Percentiles rank a stretch among this genome's conserved stretches.
Evolutionary conservation across 1,140 invertebrate genomes (phyloP).

Genomic region (Lasaia peninsularis): DNA sequence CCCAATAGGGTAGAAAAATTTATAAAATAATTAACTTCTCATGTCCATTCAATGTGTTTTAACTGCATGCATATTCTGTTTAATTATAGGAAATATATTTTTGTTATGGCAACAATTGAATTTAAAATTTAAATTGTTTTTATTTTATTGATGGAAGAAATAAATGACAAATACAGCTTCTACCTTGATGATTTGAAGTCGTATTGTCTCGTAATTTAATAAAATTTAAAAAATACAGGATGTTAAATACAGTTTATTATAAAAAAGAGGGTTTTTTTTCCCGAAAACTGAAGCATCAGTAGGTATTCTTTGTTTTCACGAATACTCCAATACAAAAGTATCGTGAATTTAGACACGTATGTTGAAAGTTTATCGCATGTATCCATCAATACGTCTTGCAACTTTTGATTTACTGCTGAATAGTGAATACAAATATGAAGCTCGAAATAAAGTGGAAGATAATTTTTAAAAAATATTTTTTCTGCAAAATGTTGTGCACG

Average conservation of each 20-base stretch:
- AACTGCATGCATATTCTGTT: background rate
- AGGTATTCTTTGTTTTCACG: conserved; percentile 11
- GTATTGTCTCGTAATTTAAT: too few species aligned
- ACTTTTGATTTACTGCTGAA: background rate
- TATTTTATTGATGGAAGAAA: too few species aligned
- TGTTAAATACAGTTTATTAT: background rate
- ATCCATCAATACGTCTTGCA: conserved; percentile 21
- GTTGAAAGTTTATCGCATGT: conserved; percentile 20
- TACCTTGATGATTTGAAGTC: too few species aligned
- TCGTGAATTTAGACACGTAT: conserved; percentile 27
- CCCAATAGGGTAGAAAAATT: conserved; percentile 8
- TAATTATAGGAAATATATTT: background rate
- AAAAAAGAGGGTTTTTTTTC: too few species aligned
- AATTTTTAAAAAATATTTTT: too few species aligned
- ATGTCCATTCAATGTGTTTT: background rate
- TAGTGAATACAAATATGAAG: too few species aligned
- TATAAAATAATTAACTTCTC: background rate
- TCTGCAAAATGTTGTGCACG: too few species aligned
- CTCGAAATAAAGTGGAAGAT: too few species aligned
- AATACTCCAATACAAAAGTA: conserved; percentile 22
- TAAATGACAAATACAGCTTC: too few species aligned
- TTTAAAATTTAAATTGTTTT: too few species aligned
- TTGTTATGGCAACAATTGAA: background rate
- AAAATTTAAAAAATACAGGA: background rate
- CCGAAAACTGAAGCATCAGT: background rate